Evolutionary conservation across 2,113 vertebrate genomes (phyloP).

Genomic region (Lophotis ruficrista): DNA sequence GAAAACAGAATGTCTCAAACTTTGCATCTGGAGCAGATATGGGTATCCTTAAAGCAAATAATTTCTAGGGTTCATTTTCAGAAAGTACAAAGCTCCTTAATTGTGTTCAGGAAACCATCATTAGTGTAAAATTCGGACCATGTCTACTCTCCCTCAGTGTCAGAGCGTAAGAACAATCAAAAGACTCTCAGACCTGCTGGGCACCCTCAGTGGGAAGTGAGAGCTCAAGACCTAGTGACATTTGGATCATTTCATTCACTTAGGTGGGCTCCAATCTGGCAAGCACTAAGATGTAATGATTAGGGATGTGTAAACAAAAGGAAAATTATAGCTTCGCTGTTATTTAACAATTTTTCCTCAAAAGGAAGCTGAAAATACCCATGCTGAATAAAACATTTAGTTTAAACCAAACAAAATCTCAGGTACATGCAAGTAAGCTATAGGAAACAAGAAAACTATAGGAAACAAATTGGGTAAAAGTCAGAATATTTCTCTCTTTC

Average conservation of each 20-base stretch:
- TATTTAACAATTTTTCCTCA: not conserved
- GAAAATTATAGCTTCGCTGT: not conserved
- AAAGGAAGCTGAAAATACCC: not conserved
- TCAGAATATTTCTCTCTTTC: not conserved
- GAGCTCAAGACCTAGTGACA: not conserved
- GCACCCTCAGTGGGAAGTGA: conserved; percentile 16
- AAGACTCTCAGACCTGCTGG: not conserved
- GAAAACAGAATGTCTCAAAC: not conserved
- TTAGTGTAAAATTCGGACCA: conserved; percentile 2
- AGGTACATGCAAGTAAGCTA: not conserved
- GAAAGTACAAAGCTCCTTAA: conserved; percentile 19
- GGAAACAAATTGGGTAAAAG: not conserved
- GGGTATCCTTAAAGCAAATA: not conserved
- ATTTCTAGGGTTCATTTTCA: not conserved
- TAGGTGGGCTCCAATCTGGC: conserved; percentile 1
- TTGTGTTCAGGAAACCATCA: not conserved
- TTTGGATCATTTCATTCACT: conserved; percentile 27
- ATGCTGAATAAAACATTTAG: not conserved
- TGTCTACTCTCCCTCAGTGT: not conserved
- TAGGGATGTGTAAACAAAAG: conserved; percentile 19
- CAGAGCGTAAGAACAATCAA: not conserved
- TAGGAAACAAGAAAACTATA: not conserved
- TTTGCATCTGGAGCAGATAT: not conserved
- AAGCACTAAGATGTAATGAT: not conserved
- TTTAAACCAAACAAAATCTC: not conserved